Evolutionary conservation across 2,888 invertebrate genomes (phyloP), one percentile per base, ranked within the genome.

Genomic region (Dusona sp.): DNA sequence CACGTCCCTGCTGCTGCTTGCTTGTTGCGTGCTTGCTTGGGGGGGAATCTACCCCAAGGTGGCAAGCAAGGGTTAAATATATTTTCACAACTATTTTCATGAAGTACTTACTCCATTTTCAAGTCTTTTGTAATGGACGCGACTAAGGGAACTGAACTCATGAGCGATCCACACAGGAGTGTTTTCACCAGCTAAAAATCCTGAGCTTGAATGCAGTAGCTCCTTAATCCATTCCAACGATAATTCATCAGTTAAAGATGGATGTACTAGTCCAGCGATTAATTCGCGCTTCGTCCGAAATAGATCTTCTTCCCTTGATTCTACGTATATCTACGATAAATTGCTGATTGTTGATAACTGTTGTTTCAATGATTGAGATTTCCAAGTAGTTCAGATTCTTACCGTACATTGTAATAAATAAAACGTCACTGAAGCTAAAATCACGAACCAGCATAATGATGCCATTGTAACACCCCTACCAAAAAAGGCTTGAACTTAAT

Each of bases 151-250:
- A 65, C 9, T 33, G n/a, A 11, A 2, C 13, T 36, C 36, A 65
- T 65, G 36, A 0, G 65, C 65, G 9, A 65, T 65, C 65, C 65
- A 65, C 36, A 65, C 65, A 36, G 65, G 65, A n/a, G 65, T 65
- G n/a, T 65, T 25, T 36, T 65, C 65, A 36, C 65, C 65, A 38
- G 65, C 65, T 36, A 65, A 38, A 36, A 65, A 65, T n/a, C 65
- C 36, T n/a, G 11, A n/a, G n/a, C 36, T 65, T 7, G 65, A 65
- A 65, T 36, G 65, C 19, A 65, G 36, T 38, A 65, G 33, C 2
- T 9, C n/a, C n/a, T n/a, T 1, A 3, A 65, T 38, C 65, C 36
- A 36, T 38, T 65, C 65, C n/a, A 13, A 19, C 3, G 65, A 36
- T 65, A 61, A 29, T 16, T 16, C 16, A 13, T n/a, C 57, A 29